Percentiles rank a stretch among this genome's conserved stretches.
These are phyloP conservation scores for Diadophis punctatus DNA, from an alignment of 2,113 vertebrate genomes.

Conservation along the genomic window DNA sequence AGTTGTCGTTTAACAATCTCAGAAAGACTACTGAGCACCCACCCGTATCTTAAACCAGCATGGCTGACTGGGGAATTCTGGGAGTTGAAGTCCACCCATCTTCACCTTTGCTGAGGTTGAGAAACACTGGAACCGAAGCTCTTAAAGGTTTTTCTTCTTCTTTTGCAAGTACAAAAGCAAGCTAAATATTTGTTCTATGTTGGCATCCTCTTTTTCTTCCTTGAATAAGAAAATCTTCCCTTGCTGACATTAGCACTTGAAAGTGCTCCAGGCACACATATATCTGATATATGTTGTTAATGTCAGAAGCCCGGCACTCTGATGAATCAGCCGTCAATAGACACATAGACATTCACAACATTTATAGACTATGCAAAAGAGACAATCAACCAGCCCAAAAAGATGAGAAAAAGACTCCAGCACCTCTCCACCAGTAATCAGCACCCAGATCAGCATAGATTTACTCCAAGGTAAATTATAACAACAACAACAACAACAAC, in stretches of 20 bases:
- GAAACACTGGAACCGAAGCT: neutral
- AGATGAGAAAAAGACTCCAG: too few relatives aligned
- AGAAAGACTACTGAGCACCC: neutral
- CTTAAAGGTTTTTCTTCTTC: neutral
- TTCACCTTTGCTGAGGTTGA: neutral
- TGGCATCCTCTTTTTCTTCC: neutral
- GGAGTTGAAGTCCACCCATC: neutral
- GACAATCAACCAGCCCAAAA: too few relatives aligned
- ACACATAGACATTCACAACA: too few relatives aligned
- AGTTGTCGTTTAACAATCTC: neutral
- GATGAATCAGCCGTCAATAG: too few relatives aligned
- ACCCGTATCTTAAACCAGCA: neutral
- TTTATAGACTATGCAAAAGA: too few relatives aligned
- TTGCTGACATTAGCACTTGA: slow-evolving; percentile 8
- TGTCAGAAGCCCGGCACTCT: too few relatives aligned
- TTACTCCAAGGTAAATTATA: too few relatives aligned
- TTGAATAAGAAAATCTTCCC: neutral
- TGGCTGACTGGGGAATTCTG: neutral
- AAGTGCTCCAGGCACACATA: slow-evolving; percentile 20
- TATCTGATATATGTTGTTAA: neutral
- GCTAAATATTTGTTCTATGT: neutral
- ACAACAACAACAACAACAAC: too few relatives aligned
- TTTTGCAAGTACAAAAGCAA: neutral
- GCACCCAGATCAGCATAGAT: too few relatives aligned
- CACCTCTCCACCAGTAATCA: too few relatives aligned